Evolutionary conservation across 1,140 invertebrate genomes (phyloP).

Genomic region (Laupala kohalensis): DNA sequence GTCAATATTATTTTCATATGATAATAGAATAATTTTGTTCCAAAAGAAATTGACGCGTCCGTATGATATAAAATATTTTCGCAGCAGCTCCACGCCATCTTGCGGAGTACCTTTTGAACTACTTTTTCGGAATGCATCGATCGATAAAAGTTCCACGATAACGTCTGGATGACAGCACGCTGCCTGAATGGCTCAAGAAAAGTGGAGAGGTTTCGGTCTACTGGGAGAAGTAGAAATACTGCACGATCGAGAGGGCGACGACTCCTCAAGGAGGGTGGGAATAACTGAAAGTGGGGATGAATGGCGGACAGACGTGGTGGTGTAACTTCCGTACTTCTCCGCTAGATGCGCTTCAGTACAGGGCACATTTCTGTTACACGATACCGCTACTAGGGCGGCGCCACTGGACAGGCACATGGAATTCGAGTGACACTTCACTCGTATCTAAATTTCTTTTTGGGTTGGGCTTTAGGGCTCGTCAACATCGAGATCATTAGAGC

Average conservation of each 20-base stretch:
- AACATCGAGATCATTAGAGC: too few species aligned
- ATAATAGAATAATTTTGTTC: too few species aligned
- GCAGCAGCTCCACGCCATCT: background rate
- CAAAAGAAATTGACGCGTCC: too few species aligned
- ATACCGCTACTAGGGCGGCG: background rate
- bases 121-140: background rate
- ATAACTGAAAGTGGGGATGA: background rate
- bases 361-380: background rate
- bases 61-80: too few species aligned
- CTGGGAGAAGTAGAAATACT: background rate
- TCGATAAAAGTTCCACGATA: background rate
- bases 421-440: too few species aligned
- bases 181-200: background rate
- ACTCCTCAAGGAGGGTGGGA: background rate
- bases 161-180: background rate
- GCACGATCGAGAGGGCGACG: background rate
- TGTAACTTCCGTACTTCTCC: background rate
- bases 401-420: background rate
- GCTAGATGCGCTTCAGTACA: background rate
- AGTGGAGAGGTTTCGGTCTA: too few species aligned
- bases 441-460: too few species aligned
- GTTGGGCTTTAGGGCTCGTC: too few species aligned
- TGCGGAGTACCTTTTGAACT: background rate
- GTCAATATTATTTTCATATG: too few species aligned
- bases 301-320: background rate